Evolutionary conservation across 2,113 vertebrate species (phyloP), one percentile per base, ranked within the genome.

Genomic region (Protobothrops flavoviridis): DNA sequence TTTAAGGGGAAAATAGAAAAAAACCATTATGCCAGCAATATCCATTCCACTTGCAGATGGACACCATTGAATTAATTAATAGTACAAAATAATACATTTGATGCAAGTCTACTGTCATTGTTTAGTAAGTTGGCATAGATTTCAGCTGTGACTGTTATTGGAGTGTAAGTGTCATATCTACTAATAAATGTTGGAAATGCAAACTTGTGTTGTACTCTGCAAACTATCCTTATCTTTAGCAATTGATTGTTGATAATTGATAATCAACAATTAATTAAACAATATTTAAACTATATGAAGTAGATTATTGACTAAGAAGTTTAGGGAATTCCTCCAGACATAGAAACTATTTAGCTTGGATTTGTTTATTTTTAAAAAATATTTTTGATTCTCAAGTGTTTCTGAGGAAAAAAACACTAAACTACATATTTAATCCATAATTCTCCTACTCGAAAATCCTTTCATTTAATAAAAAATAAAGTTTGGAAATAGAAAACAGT

Each of bases 351-450:
- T 81, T 81, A 81, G 15, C 33, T 81, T 81, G 74, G 17, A 20
- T 81, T 81, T 21, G 20, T 81, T 81, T 33, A 81, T 43, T 81
- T 20, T 8, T 21, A 4, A 43, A 23, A 23, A 20, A 43, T 9
- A 21, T 74, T 39, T 81, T 81, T 81, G 33, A 39, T 81, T 81
- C 33, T 81, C 33, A 39, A 20, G n/a, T 39, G 33, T 21, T 81
- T 81, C 33, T 81, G n/a, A 17, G 69, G 15, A 2, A 21, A 81
- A 33, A 33, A 20, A 20, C 15, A 55, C 15, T 33, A 81, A 81
- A 39, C 15, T 87, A 17, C 26, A 87, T 85, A 15, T 94, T 6
- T 50, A 90, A 87, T 88, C 91, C 29, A 89, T 29, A 92, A 88
- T 93, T 89, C 87, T 33, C 39, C 17, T 29, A 87, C 20, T 57